Conservation (phyloP, 2,888 invertebrate species). For the Neria commutata region DNA sequence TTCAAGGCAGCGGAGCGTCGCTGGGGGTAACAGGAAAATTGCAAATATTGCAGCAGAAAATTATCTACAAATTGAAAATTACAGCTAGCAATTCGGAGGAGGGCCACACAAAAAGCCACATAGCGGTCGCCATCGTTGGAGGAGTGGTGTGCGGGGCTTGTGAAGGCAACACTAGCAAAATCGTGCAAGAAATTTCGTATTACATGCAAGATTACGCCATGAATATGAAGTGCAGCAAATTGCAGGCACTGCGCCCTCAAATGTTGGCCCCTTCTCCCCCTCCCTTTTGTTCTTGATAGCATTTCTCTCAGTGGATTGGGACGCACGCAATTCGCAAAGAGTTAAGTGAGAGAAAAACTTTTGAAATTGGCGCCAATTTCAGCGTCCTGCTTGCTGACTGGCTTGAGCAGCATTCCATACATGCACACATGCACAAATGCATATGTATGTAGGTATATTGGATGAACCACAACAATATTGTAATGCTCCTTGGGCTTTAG, state of each 20-base stretch:
- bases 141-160: too few species aligned
- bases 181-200: background rate
- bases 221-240: conserved; percentile 2
- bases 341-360: conserved; percentile 1
- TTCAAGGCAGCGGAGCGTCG: background rate
- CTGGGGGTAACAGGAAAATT: background rate
- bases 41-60: conserved; percentile 19
- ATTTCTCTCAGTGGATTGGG: too few species aligned
- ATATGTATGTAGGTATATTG: too few species aligned
- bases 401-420: too few species aligned
- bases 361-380: background rate
- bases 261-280: background rate
- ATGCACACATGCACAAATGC: too few species aligned
- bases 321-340: too few species aligned
- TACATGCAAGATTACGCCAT: background rate
- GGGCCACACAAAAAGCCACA: too few species aligned
- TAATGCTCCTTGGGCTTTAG: too few species aligned
- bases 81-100: conserved; percentile 18
- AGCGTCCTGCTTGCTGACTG: background rate
- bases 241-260: too few species aligned
- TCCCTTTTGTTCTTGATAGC: background rate
- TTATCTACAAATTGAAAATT: conserved; percentile 31
- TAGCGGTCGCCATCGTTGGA: too few species aligned
- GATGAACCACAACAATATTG: too few species aligned
- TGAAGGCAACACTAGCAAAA: background rate